Base-by-base conservation (phyloP, 2,797 vertebrate species). In the Sandelia bainsii region DNA sequence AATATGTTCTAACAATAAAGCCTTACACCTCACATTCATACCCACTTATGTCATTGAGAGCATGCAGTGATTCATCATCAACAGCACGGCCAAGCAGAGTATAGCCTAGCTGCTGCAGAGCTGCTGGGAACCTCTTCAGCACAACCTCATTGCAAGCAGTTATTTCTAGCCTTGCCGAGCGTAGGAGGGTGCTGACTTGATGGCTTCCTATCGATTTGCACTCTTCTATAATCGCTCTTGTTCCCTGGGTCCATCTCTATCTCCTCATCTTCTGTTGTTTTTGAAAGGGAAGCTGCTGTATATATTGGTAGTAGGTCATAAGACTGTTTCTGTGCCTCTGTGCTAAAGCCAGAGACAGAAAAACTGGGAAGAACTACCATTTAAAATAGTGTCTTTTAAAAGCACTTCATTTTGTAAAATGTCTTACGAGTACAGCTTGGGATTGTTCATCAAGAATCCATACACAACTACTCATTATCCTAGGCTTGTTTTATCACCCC, bases 171-270 rank as follows among this genome's bases (percentile, higher is more conserved):
- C 45, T 73, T 86, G 80, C 88, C 56, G 80, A 75, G 92, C 85
- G 91, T 93, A 91, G 92, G 93, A 91, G 86, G 89, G 72, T 75
- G 80, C 86, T 85, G 91, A 92, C 90, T 91, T 79, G 82, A 92
- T 91, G 89, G 91, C 87, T 92, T 93, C 89, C 90, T 88, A 93
- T 94, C 77, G 91, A 94, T 94, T 87, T 81, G 82, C 79, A 76
- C 87, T 91, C 90, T 89, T 91, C 91, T 92, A 81, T 92, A 89
- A 93, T 91, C 78, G 39, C 77, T 88, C 85, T 84, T 64, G 54
- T 87, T 94, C 81, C 74, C 84, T 71, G 53, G 66, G 67, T 84
- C 77, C 68, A 79, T 85, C 79, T 82, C 65, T 29, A 80, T 80
- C 63, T 80, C 57, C 75, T 81, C 27, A 77, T 77, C 69, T 74